Percentiles rank a stretch among this genome's conserved stretches.
phyloP scores from a whole-genome alignment of 1,140 invertebrate genomes.

The Drosophila seguyi region DNA sequence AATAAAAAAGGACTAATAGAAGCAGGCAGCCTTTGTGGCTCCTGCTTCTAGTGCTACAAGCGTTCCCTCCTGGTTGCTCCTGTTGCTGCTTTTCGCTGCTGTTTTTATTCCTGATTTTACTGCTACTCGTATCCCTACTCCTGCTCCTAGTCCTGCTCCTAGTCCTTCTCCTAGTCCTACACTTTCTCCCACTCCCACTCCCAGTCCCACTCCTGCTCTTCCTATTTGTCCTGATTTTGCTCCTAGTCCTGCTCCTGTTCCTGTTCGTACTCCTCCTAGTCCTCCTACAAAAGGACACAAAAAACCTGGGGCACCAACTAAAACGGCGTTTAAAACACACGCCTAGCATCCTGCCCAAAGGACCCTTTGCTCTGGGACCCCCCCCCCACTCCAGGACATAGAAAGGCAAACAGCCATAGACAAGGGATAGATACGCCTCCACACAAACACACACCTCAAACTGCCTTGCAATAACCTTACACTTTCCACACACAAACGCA shows the following conservation, averaged over 20 bases:
- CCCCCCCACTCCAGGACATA: constrained; percentile 13
- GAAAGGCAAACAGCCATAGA: constrained; percentile 7
- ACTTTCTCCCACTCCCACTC: not conserved
- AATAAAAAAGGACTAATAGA: constrained; percentile 2
- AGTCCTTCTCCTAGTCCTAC: not conserved
- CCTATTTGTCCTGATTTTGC: not conserved
- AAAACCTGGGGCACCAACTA: constrained; percentile 52
- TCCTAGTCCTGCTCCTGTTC: not conserved
- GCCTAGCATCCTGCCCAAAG: not conserved
- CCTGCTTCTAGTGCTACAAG: not conserved
- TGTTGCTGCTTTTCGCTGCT: not conserved
- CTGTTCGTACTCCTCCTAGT: not conserved
- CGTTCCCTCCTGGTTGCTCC: not conserved
- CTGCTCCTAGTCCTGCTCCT: not conserved
- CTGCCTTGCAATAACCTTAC: not conserved
- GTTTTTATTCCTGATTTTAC: not conserved
- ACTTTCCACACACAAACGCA: not conserved
- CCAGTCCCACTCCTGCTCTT: not conserved
- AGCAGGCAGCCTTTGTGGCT: not conserved
- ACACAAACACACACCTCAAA: not conserved
- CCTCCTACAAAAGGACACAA: constrained; percentile 19
- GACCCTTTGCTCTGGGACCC: too few relatives aligned
- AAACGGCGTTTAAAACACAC: constrained; percentile 71
- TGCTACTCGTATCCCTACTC: too few relatives aligned
- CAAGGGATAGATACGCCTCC: constrained; percentile 3